These are phyloP conservation scores for Noctuana brunneofusca DNA, from an alignment of 2,888 invertebrate species.

Conservation along the genomic window DNA sequence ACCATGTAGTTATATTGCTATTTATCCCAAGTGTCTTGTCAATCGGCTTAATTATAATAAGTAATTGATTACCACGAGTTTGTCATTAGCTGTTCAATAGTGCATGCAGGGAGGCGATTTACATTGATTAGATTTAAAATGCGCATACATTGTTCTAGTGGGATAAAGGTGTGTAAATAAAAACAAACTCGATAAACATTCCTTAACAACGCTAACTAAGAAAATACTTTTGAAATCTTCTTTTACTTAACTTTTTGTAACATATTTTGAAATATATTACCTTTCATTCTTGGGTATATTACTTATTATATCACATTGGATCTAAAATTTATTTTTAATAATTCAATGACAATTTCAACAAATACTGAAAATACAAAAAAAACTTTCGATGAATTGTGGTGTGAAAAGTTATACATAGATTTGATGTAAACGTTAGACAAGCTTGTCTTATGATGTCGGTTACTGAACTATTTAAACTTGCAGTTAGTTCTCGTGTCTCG, in stretches of 20 bases:
- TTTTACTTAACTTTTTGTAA: neutral
- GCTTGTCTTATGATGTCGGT: neutral
- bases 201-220: slow-evolving; percentile 4
- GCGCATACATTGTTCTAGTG: slow-evolving; percentile 34
- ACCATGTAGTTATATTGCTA: neutral
- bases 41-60: slow-evolving; percentile 24
- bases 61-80: slow-evolving; percentile 30
- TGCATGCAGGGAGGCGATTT: slow-evolving; percentile 28
- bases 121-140: slow-evolving; percentile 32
- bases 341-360: too few species aligned
- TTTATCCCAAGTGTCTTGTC: neutral
- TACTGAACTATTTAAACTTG: slow-evolving; percentile 6
- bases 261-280: neutral
- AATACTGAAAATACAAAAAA: too few species aligned
- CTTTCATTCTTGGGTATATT: too few species aligned
- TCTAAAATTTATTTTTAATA: too few species aligned
- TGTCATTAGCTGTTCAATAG: slow-evolving; percentile 28
- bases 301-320: too few species aligned
- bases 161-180: slow-evolving; percentile 33
- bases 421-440: neutral
- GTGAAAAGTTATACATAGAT: too few species aligned
- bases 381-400: neutral
- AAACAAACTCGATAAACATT: slow-evolving; percentile 28
- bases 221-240: neutral
- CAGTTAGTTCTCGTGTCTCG: slow-evolving; percentile 12